These are phyloP conservation scores for Drosophila ogumai DNA, from an alignment of 1,140 invertebrate genomes.

Conservation along the genomic window DNA sequence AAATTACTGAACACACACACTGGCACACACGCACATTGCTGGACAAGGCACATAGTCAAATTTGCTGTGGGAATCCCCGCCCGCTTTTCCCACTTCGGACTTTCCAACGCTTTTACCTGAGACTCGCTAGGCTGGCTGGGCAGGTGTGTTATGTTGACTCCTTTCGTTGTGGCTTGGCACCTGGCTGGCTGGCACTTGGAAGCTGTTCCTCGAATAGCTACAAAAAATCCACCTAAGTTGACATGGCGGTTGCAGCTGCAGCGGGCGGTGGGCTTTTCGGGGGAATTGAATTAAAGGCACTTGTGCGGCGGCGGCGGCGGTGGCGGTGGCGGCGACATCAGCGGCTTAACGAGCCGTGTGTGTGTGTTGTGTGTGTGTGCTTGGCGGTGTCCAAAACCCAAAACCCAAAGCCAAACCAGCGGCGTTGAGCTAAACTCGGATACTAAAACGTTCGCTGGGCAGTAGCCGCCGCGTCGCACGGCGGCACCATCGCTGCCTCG, in stretches of 20 bases:
- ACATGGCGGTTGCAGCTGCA: conserved; percentile 9
- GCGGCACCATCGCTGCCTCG: conserved; percentile 5
- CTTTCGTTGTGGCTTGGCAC: neutral
- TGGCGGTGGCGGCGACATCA: neutral
- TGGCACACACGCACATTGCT: conserved; percentile 4
- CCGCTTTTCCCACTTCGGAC: neutral
- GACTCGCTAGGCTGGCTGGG: conserved; percentile 12
- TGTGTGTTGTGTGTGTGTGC: conserved; percentile 8
- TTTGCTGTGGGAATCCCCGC: conserved; percentile 6
- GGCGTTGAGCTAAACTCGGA: conserved; percentile 78
- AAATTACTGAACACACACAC: conserved; percentile 5
- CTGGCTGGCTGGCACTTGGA: neutral
- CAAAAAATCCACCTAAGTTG: neutral
- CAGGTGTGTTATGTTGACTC: conserved; percentile 10
- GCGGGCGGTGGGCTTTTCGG: neutral
- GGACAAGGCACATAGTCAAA: neutral
- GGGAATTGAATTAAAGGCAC: conserved; percentile 22
- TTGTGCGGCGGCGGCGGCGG: neutral
- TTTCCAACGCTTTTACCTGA: conserved; percentile 11
- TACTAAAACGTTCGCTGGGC: conserved; percentile 64
- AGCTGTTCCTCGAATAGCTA: neutral
- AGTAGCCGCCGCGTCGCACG: conserved; percentile 28
- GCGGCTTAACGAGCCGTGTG: neutral
- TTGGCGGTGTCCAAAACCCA: conserved; percentile 31
- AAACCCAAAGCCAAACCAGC: conserved; percentile 52